These are phyloP conservation scores for Platichthys flesus DNA, from an alignment of 2,113 vertebrate genomes.

Conservation along the genomic window DNA sequence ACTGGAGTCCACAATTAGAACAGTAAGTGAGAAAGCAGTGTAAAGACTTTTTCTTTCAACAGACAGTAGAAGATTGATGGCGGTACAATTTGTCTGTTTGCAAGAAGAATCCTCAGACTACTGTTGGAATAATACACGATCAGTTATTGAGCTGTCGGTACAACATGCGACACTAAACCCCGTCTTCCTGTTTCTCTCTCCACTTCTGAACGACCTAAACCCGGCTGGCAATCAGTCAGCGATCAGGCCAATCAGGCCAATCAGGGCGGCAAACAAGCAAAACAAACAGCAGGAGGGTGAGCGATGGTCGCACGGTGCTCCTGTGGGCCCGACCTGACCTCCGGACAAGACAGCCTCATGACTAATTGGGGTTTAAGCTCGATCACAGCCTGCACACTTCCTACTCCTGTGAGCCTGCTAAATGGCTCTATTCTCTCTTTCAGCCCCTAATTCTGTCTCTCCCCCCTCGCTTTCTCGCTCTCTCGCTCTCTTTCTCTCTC, in stretches of 20 bases:
- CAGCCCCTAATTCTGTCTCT: conserved; percentile 8
- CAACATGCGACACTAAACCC: not conserved
- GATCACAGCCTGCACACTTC: conserved; percentile 75
- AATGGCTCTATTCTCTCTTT: conserved; percentile 77
- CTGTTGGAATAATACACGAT: not conserved
- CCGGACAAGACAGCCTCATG: conserved; percentile 56
- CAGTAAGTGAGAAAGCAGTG: not conserved
- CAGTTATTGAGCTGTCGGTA: conserved; percentile 29
- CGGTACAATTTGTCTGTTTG: not conserved
- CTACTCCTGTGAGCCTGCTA: conserved; percentile 71
- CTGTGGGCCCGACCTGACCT: conserved; percentile 57
- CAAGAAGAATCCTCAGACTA: not conserved
- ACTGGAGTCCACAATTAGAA: not conserved
- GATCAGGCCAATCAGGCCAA: conserved; percentile 75
- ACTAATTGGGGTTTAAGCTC: conserved; percentile 76
- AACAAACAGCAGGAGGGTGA: conserved; percentile 75
- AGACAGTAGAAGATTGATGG: not conserved
- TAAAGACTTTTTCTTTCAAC: conserved; percentile 5
- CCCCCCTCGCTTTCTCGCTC: conserved; percentile 11
- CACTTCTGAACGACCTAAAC: conserved; percentile 39
- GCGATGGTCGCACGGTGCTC: conserved; percentile 57
- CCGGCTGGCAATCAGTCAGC: conserved; percentile 62
- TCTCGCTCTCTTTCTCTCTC: conserved; percentile 19
- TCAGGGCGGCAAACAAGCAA: conserved; percentile 67
- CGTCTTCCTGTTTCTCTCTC: conserved; percentile 31